Conservation (phyloP, 2,888 invertebrate genomes). For the Parnassius mnemosyne region DNA sequence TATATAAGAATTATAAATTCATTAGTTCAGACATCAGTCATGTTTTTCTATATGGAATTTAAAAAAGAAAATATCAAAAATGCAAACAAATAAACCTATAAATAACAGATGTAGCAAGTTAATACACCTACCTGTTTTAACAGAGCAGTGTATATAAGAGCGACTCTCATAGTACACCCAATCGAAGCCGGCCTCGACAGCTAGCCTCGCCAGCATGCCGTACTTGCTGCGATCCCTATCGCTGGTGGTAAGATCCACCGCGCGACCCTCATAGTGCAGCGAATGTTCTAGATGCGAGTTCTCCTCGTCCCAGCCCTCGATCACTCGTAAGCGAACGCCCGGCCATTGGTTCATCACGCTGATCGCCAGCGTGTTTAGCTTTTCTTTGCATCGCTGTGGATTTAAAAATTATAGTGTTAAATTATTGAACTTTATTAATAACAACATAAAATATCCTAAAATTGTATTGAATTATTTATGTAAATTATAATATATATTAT, state of each 20-base stretch:
- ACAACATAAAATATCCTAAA: too few species aligned
- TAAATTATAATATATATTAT: too few species aligned
- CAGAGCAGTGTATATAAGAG: slow-evolving; percentile 97
- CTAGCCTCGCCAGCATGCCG: slow-evolving; percentile 96
- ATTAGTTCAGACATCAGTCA: too few species aligned
- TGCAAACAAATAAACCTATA: too few species aligned
- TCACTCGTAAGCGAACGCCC: slow-evolving; percentile 94
- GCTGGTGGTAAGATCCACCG: slow-evolving; percentile 97
- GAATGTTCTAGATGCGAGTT: slow-evolving; percentile 88
- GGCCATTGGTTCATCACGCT: slow-evolving; percentile 99
- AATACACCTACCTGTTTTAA: slow-evolving; percentile 93
- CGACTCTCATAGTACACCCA: slow-evolving; percentile 98
- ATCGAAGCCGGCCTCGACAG: slow-evolving; percentile 98
- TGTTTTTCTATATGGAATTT: too few species aligned
- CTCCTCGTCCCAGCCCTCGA: slow-evolving; percentile 97
- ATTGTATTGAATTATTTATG: too few species aligned
- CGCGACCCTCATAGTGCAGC: slow-evolving; percentile 97
- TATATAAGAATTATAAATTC: too few species aligned
- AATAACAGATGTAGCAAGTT: neutral
- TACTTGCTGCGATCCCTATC: slow-evolving; percentile 96
- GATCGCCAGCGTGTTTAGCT: slow-evolving; percentile 95
- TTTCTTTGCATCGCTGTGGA: slow-evolving; percentile 95
- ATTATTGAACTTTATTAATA: too few species aligned
- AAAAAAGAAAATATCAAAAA: too few species aligned
- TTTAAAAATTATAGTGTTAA: neutral